Evolutionary conservation across 2,888 invertebrate genomes (phyloP).

Genomic region (Vandiemenella viatica): DNA sequence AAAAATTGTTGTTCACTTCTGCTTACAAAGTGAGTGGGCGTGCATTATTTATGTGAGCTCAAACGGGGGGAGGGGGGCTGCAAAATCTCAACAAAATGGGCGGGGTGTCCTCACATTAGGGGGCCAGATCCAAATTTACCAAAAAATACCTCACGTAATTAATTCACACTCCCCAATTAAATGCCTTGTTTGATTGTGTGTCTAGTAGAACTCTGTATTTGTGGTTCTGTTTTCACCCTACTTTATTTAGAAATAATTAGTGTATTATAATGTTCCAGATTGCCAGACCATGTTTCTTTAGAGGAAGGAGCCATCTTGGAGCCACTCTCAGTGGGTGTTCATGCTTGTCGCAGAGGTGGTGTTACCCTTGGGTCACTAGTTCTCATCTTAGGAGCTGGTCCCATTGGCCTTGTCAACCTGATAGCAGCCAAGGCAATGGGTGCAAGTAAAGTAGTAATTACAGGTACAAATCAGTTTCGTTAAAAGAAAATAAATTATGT

Average conservation of each 20-base stretch:
- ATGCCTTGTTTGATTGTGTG: background rate
- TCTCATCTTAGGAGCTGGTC: conserved; percentile 70
- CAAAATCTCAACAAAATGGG: no score
- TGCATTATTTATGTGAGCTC: no score
- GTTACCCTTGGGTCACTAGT: conserved; percentile 56
- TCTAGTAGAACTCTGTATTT: background rate
- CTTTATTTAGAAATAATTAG: no score
- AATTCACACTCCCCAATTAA: background rate
- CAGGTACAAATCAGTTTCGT: no score
- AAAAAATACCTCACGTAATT: no score
- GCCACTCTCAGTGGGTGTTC: conserved; percentile 85
- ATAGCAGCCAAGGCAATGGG: conserved; percentile 75
- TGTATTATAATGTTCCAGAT: no score
- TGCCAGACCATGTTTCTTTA: conserved; percentile 76
- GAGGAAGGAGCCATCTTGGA: conserved; percentile 91
- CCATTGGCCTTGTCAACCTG: conserved; percentile 72
- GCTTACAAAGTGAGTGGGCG: no score
- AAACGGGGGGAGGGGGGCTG: no score
- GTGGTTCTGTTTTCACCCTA: background rate
- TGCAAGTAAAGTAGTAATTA: conserved; percentile 59
- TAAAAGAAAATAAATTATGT: no score
- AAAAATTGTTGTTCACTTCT: no score
- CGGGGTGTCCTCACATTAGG: no score
- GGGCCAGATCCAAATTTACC: no score
- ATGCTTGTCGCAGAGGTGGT: conserved; percentile 75